These are phyloP conservation scores for Lepidocolaptes lacrymiger DNA, from an alignment of 2,797 vertebrate species.

Conservation along the genomic window DNA sequence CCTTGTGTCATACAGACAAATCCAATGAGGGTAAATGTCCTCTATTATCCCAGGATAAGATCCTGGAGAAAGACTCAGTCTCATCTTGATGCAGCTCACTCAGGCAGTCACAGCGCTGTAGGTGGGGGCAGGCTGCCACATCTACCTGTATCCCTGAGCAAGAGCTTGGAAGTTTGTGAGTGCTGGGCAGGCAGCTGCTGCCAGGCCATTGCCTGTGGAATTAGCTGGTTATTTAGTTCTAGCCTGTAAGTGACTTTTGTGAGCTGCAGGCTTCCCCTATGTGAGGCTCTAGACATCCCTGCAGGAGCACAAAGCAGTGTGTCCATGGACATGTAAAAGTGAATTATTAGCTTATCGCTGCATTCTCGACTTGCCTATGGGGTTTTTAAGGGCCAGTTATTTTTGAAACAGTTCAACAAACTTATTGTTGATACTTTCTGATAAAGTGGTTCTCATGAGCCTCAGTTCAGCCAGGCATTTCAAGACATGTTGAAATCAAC, in stretches of 20 bases:
- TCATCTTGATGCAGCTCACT: not conserved
- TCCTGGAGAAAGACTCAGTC: not conserved
- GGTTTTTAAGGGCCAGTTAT: not conserved
- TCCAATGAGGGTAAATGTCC: not conserved
- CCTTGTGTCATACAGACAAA: not conserved
- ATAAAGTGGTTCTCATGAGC: not conserved
- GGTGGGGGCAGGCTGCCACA: not conserved
- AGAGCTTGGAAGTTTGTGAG: not conserved
- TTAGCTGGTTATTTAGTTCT: not conserved
- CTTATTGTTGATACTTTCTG: not conserved
- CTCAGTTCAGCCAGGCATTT: not conserved
- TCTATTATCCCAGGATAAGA: not conserved
- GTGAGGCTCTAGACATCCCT: not conserved
- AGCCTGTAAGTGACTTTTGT: not conserved
- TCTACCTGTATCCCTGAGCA: fast-evolving
- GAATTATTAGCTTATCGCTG: not conserved
- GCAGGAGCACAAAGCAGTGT: not conserved
- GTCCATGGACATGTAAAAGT: not conserved
- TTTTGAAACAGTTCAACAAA: not conserved
- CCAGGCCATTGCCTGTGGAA: not conserved
- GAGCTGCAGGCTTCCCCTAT: not conserved
- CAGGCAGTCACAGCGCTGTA: no score
- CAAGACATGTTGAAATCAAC: not conserved
- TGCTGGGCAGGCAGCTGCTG: not conserved
- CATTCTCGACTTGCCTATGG: fast-evolving